These are phyloP conservation scores for Sebastes itinus DNA, from an alignment of 2,797 vertebrate genomes.

Conservation along the genomic window DNA sequence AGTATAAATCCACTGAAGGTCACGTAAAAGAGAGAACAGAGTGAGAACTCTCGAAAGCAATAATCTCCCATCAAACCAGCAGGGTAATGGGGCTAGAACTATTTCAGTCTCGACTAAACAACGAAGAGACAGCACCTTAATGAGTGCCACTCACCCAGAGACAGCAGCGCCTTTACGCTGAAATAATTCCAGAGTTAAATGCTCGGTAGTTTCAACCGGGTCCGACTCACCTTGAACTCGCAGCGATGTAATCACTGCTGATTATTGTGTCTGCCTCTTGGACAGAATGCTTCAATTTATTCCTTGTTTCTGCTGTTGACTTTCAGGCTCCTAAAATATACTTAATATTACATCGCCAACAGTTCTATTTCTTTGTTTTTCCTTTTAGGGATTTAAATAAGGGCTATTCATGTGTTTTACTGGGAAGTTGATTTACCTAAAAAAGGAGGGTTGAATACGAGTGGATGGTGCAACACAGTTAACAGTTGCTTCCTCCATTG, in stretches of 20 bases:
- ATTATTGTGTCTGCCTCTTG: slow-evolving; percentile 19
- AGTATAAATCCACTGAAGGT: slow-evolving; percentile 25
- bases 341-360: background rate
- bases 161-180: slow-evolving; percentile 18
- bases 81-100: slow-evolving; percentile 37
- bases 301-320: background rate
- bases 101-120: slow-evolving; percentile 41
- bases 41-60: slow-evolving; percentile 2
- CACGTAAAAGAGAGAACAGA: slow-evolving; percentile 3
- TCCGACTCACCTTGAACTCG: slow-evolving; percentile 35
- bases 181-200: slow-evolving; percentile 24
- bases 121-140: slow-evolving; percentile 35
- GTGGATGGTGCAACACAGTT: no score
- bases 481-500: no score
- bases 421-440: no score
- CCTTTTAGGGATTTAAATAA: no score
- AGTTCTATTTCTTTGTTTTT: background rate
- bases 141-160: slow-evolving; percentile 34
- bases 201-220: slow-evolving; percentile 21
- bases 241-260: background rate
- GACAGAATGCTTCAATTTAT: slow-evolving; percentile 13
- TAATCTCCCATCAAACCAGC: slow-evolving; percentile 39
- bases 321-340: background rate
- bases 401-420: no score
- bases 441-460: no score